phyloP scores from a whole-genome alignment of 2,113 vertebrate genomes.

The Perca flavescens region DNA sequence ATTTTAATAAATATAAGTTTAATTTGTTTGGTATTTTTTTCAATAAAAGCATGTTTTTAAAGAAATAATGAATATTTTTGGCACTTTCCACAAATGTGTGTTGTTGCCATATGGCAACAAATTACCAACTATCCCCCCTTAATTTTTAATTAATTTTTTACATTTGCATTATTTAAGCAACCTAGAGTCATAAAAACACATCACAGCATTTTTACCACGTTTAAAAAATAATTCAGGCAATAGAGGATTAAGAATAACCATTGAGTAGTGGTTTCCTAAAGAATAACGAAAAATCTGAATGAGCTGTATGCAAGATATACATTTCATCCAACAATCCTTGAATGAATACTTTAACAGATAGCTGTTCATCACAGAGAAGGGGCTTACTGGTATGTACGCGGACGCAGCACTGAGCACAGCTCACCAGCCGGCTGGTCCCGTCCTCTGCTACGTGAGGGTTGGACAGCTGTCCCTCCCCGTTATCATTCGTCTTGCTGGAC shows the following conservation, averaged over 20 bases:
- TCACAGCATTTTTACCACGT: no score
- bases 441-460: constrained; percentile 92
- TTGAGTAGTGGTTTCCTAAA: neutral
- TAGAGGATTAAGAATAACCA: neutral
- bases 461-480: constrained; percentile 89
- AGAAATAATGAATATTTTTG: no score
- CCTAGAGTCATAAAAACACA: no score
- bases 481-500: constrained; percentile 77
- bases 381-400: constrained; percentile 95
- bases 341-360: neutral
- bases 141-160: no score
- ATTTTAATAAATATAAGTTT: no score
- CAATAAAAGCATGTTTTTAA: no score
- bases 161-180: no score
- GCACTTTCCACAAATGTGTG: no score
- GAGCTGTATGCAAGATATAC: no score
- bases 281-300: neutral
- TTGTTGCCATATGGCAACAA: no score
- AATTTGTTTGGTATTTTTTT: no score
- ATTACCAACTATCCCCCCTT: no score
- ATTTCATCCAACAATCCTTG: neutral
- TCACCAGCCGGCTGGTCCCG: constrained; percentile 92
- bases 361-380: neutral
- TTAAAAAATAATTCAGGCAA: neutral
- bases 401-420: constrained; percentile 92